These are phyloP conservation scores for Podotricha telesiphe DNA, from an alignment of 2,888 invertebrate species.

Conservation along the genomic window DNA sequence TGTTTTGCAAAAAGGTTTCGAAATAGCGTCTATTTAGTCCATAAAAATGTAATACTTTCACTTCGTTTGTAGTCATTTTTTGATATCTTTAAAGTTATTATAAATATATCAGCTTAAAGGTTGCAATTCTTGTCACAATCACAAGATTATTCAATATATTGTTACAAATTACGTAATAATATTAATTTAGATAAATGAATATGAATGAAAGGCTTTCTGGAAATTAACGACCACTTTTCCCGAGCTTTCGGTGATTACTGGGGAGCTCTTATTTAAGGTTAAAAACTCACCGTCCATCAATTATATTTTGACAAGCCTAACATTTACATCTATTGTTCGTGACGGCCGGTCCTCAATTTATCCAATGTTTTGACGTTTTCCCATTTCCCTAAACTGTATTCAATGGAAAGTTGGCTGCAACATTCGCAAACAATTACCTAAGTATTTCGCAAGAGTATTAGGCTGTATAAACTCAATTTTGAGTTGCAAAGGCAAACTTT, in stretches of 20 bases:
- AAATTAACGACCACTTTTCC: conserved; percentile 33
- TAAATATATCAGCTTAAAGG: no score
- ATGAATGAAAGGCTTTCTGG: conserved; percentile 27
- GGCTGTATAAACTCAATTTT: conserved; percentile 23
- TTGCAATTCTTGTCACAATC: neutral
- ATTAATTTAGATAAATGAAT: conserved; percentile 28
- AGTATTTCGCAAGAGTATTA: conserved; percentile 23
- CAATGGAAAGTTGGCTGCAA: conserved; percentile 26
- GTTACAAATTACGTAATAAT: conserved; percentile 15
- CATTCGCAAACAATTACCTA: conserved; percentile 32
- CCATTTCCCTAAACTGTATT: conserved; percentile 29
- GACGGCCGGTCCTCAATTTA: conserved; percentile 7
- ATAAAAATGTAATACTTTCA: neutral
- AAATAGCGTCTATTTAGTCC: neutral
- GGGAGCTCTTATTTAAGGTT: conserved; percentile 22
- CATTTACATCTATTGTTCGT: conserved; percentile 26
- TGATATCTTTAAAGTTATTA: no score
- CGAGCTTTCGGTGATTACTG: conserved; percentile 27
- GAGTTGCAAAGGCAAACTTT: conserved; percentile 6
- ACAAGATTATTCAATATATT: neutral
- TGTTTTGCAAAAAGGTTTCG: conserved; percentile 10
- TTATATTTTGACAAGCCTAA: conserved; percentile 20
- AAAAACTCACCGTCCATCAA: conserved; percentile 23
- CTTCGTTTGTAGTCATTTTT: neutral
- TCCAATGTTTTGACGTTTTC: conserved; percentile 23